phyloP scores from a whole-genome alignment of 2,888 invertebrate genomes.

The Cephus nigrinus region DNA sequence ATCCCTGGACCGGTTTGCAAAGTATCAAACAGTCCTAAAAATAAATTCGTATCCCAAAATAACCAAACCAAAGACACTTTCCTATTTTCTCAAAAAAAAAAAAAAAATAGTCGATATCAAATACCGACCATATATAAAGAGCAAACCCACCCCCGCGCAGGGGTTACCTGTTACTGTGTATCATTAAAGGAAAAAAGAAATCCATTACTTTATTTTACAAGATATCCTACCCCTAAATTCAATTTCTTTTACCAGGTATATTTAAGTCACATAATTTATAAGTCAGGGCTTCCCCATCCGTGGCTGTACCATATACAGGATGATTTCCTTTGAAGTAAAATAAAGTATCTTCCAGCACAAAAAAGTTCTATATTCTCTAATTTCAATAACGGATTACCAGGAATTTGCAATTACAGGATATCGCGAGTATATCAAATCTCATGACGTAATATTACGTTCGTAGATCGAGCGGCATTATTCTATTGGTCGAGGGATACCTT shows the following conservation, averaged over 20 bases:
- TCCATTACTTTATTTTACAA: neutral
- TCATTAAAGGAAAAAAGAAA: neutral
- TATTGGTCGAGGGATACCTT: conserved; percentile 13
- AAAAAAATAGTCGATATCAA: neutral
- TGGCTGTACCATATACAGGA: neutral
- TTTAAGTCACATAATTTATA: neutral
- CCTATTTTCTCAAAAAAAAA: neutral
- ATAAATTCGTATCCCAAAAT: neutral
- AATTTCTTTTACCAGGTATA: neutral
- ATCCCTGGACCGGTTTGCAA: neutral
- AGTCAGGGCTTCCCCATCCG: neutral
- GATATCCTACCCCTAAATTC: neutral
- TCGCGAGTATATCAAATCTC: neutral
- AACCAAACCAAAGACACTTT: neutral
- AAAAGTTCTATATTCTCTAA: neutral
- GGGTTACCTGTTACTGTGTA: neutral
- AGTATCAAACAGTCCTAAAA: neutral
- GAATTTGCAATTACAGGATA: neutral
- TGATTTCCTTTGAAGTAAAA: neutral
- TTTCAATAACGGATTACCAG: neutral
- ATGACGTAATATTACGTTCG: neutral
- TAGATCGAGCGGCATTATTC: neutral
- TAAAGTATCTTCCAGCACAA: neutral
- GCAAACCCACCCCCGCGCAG: neutral
- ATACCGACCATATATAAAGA: neutral